Conservation (phyloP, 2,797 vertebrate species). For the Microctenopoma steveboyesi region DNA sequence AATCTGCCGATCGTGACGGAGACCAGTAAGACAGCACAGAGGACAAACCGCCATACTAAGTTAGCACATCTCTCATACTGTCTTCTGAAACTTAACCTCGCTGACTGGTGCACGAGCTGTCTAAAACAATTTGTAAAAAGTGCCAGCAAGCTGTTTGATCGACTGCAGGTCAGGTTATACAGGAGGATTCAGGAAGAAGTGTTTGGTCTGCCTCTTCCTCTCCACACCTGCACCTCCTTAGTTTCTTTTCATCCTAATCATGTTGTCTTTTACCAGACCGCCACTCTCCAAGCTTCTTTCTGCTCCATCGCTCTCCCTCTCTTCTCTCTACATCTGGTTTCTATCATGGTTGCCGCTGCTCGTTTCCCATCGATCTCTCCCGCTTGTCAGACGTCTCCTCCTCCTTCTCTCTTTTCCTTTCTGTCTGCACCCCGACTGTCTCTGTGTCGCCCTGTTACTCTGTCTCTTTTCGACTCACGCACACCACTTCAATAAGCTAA, state of each 20-base stretch:
- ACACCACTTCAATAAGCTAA: background rate
- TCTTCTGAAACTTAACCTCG: too few species aligned
- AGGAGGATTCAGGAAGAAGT: background rate
- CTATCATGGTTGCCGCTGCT: constrained; percentile 71
- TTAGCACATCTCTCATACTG: too few species aligned
- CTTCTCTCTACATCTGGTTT: constrained; percentile 76
- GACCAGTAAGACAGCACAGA: too few species aligned
- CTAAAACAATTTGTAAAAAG: too few species aligned
- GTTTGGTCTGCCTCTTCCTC: constrained; percentile 25
- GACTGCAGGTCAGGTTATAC: constrained; percentile 30
- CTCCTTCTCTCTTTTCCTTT: constrained; percentile 41
- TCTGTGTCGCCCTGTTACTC: constrained; percentile 21
- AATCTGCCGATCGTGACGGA: too few species aligned
- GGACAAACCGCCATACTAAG: too few species aligned
- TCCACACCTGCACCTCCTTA: background rate
- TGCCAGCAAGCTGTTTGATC: constrained; percentile 18
- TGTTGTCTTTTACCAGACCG: constrained; percentile 38
- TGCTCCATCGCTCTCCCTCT: constrained; percentile 4
- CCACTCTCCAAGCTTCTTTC: constrained; percentile 7
- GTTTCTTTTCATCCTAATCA: constrained; percentile 25
- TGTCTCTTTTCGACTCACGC: constrained; percentile 26
- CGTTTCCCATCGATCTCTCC: constrained; percentile 78
- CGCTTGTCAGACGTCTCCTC: constrained; percentile 49
- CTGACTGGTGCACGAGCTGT: too few species aligned
- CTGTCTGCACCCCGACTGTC: constrained; percentile 40